A percentile compares a stretch with the other conserved stretches of the same genome.
phyloP scores from a whole-genome alignment of 1,140 invertebrate genomes.

The Anagrus nilaparvatae region DNA sequence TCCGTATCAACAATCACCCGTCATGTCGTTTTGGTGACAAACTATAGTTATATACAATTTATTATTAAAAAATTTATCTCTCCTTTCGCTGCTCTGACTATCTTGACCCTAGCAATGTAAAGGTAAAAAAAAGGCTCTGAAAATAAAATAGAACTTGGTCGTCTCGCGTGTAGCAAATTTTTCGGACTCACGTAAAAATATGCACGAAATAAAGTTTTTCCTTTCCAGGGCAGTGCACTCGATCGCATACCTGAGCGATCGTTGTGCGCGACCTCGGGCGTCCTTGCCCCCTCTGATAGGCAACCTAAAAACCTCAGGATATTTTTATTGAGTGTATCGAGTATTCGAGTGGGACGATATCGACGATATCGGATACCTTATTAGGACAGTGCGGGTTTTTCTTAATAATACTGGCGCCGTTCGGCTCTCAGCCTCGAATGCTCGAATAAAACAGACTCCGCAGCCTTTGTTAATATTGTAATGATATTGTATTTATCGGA shows the following conservation, averaged over 20 bases:
- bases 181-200: conserved; percentile 4
- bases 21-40: too few relatives aligned
- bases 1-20: too few relatives aligned
- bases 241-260: background rate
- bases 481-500: too few relatives aligned
- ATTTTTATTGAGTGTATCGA: background rate
- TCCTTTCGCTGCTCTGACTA: too few relatives aligned
- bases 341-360: conserved; percentile 6
- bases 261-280: conserved; percentile 34
- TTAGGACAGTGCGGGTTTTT: conserved; percentile 13
- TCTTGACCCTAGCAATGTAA: too few relatives aligned
- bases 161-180: too few relatives aligned
- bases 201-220: conserved; percentile 11
- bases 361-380: conserved; percentile 10
- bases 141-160: too few relatives aligned
- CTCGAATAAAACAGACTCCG: background rate
- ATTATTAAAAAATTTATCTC: too few relatives aligned
- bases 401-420: conserved; percentile 17
- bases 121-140: too few relatives aligned
- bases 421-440: conserved; percentile 10
- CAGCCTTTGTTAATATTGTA: too few relatives aligned
- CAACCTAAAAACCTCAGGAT: conserved; percentile 21
- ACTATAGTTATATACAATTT: too few relatives aligned
- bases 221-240: background rate
- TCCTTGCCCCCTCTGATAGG: conserved; percentile 39